Evolutionary conservation across 2,888 invertebrate genomes (phyloP).

Genomic region (Conops quadrifasciatus): DNA sequence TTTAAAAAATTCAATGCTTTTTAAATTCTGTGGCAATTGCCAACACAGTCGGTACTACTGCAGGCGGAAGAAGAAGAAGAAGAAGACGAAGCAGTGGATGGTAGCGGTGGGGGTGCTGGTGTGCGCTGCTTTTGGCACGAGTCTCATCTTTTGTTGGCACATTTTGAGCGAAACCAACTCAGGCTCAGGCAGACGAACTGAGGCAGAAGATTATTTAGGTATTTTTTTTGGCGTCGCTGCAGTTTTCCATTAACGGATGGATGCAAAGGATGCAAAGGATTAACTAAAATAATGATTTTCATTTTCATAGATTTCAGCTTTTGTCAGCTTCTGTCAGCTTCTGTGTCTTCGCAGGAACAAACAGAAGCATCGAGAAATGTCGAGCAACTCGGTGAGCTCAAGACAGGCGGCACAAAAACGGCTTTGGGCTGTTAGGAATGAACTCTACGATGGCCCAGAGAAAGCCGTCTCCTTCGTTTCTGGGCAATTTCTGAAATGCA

Average conservation of each 20-base stretch:
- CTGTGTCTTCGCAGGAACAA: no score
- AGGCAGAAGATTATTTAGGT: not conserved
- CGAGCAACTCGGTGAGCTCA: not conserved
- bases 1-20: conserved; percentile 19
- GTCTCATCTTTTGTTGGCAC: not conserved
- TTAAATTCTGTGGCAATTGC: not conserved
- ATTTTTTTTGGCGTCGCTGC: not conserved
- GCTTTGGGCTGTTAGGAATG: not conserved
- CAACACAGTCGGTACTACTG: not conserved
- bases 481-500: conserved; percentile 1
- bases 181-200: not conserved
- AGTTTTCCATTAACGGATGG: not conserved
- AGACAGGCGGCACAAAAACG: not conserved
- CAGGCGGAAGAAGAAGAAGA: not conserved
- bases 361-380: not conserved
- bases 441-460: not conserved
- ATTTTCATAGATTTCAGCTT: no score
- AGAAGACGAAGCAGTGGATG: no score
- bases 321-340: no score
- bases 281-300: no score
- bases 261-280: no score
- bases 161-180: not conserved
- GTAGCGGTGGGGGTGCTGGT: no score
- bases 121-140: conserved; percentile 1
- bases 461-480: not conserved